Conservation (phyloP, 2,888 invertebrate species). For the Theristus sp. region DNA sequence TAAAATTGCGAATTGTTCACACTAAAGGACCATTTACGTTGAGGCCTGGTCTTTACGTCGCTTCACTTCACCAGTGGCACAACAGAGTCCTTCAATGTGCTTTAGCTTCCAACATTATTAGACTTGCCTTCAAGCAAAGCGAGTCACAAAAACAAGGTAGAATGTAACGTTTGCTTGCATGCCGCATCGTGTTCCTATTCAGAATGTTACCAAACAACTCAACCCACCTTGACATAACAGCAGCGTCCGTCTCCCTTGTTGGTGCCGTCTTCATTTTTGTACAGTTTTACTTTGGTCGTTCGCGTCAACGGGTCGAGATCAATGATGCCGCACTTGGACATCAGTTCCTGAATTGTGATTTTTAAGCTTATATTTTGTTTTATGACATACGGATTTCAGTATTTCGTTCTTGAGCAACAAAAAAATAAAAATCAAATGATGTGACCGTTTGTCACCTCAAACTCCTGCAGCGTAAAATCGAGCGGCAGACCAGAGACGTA, state of each 20-base stretch:
- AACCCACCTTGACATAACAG: conserved; percentile 67
- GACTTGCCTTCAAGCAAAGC: no score
- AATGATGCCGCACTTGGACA: conserved; percentile 87
- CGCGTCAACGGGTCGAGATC: conserved; percentile 61
- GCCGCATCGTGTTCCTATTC: no score
- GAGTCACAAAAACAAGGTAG: no score
- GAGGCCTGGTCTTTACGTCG: no score
- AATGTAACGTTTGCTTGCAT: no score
- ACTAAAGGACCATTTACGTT: no score
- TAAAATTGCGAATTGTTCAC: no score
- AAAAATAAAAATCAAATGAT: neutral
- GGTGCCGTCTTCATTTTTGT: conserved; percentile 56
- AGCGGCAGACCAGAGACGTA: conserved; percentile 79
- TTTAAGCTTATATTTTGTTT: no score
- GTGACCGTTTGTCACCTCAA: conserved; percentile 14
- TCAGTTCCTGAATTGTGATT: conserved; percentile 61
- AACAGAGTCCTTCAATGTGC: no score
- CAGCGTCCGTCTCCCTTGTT: conserved; percentile 90
- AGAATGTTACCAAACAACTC: conserved; percentile 31
- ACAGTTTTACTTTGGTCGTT: conserved; percentile 68
- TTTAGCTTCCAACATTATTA: no score
- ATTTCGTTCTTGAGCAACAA: neutral
- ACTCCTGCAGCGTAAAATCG: conserved; percentile 59
- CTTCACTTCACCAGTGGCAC: no score
- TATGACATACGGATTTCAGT: neutral